Evolutionary conservation across 1,140 invertebrate species (phyloP).

Genomic region (Drosophila repleta): DNA sequence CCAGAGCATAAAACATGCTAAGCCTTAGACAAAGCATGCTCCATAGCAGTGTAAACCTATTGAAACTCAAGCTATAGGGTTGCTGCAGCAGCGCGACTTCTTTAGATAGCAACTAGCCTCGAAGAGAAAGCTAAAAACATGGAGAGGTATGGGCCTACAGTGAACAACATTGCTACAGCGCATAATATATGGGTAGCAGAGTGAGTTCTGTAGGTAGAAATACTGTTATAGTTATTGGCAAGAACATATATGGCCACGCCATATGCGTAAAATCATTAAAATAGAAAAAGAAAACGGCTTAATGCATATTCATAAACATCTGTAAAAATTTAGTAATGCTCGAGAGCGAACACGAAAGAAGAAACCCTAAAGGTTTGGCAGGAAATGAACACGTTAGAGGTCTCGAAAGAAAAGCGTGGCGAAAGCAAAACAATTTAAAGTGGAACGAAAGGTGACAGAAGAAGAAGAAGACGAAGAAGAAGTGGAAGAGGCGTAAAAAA

Average conservation of each 20-base stretch:
- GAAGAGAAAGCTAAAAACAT: constrained; percentile 11
- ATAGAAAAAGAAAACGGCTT: not conserved
- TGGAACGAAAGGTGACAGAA: constrained; percentile 59
- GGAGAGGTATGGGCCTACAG: not conserved
- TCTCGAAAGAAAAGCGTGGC: constrained; percentile 53
- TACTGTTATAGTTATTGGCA: not conserved
- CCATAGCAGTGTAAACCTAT: not conserved
- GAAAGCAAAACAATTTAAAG: constrained; percentile 69
- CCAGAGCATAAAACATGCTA: not conserved
- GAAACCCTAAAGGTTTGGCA: constrained; percentile 40
- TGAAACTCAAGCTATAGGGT: constrained; percentile 4
- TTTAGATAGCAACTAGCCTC: not conserved
- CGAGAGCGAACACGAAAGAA: constrained; percentile 3
- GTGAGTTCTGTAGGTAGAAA: constrained; percentile 1
- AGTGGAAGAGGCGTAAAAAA: constrained; percentile 31
- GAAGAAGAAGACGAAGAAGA: constrained; percentile 1
- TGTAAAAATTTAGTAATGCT: constrained; percentile 56
- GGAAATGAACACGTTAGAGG: constrained; percentile 62
- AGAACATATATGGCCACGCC: constrained; percentile 1
- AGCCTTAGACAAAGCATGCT: not conserved
- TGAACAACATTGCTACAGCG: constrained; percentile 1
- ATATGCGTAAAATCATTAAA: constrained; percentile 25
- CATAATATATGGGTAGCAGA: constrained; percentile 17
- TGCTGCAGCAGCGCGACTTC: not conserved
- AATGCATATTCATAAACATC: constrained; percentile 59